Percentiles rank a stretch among this genome's conserved stretches.
phyloP scores from a whole-genome alignment of 2,797 vertebrate genomes.

The Enteromius paludinosus region DNA sequence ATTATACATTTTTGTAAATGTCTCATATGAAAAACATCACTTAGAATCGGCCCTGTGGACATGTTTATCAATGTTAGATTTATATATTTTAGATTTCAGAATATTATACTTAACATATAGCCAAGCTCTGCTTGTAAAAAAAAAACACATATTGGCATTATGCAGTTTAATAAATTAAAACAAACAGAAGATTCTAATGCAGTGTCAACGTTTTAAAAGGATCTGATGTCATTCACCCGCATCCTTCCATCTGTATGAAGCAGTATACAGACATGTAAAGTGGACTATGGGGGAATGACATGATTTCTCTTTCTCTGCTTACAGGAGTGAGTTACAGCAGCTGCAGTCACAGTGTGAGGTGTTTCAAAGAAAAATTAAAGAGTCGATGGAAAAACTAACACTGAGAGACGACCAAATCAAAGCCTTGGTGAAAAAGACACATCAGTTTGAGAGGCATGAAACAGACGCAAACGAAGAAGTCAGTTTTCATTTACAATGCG shows the following conservation, averaged over 20 bases:
- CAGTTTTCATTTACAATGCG: slow-evolving; percentile 13
- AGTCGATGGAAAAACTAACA: slow-evolving; percentile 33
- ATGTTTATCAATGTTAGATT: neutral
- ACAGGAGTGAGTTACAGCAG: slow-evolving; percentile 52
- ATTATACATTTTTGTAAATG: neutral
- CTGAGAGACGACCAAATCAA: slow-evolving; percentile 45
- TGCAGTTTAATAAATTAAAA: neutral
- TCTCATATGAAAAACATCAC: neutral
- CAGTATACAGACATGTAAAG: neutral
- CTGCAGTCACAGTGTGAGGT: slow-evolving; percentile 51
- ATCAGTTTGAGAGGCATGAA: slow-evolving; percentile 45
- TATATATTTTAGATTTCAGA: neutral
- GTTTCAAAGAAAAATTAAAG: slow-evolving; percentile 31
- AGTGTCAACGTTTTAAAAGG: neutral
- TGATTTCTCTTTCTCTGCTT: slow-evolving; percentile 19
- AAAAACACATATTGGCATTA: neutral
- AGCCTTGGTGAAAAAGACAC: slow-evolving; percentile 37
- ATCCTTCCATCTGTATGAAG: neutral
- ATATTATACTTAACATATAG: neutral
- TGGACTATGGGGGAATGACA: neutral
- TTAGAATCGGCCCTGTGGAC: neutral
- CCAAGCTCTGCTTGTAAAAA: neutral
- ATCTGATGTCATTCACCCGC: neutral
- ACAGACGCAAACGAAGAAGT: slow-evolving; percentile 35
- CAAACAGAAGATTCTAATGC: neutral